A percentile compares a stretch with the other conserved stretches of the same genome.
These are phyloP conservation scores for Myotis daubentonii DNA, from an alignment of 2,797 vertebrate species.

Conservation along the genomic window DNA sequence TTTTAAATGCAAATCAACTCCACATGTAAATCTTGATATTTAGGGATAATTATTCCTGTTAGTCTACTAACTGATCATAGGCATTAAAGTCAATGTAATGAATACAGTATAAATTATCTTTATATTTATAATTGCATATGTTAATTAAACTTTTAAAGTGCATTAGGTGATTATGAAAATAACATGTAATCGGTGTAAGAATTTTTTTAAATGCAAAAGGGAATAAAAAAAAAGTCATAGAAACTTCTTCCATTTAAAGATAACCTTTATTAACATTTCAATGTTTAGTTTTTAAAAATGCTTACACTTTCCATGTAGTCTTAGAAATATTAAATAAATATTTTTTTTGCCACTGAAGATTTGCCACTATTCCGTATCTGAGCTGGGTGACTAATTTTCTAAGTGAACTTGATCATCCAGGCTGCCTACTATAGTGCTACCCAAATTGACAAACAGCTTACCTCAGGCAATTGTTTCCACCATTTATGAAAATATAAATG, in stretches of 20 bases:
- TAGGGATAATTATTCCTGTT: background rate
- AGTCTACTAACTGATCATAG: background rate
- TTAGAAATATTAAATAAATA: constrained; percentile 41
- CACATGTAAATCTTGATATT: background rate
- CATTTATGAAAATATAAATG: constrained; percentile 33
- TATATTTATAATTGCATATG: background rate
- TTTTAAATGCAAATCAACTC: background rate
- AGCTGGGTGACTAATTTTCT: background rate
- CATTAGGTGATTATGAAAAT: constrained; percentile 14
- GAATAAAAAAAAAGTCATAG: background rate
- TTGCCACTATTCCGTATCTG: background rate
- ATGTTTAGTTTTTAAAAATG: background rate
- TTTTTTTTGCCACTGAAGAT: background rate
- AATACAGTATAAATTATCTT: background rate
- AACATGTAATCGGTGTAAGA: background rate
- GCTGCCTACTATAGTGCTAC: background rate
- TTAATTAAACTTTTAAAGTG: background rate
- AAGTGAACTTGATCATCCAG: background rate
- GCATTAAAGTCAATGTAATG: constrained; percentile 14
- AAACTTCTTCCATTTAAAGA: background rate
- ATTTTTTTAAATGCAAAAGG: background rate
- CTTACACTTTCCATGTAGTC: background rate
- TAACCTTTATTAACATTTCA: constrained; percentile 18
- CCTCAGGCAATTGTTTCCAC: background rate
- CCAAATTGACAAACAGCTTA: background rate